Evolutionary conservation across 2,888 invertebrate species (phyloP).

Genomic region (Cetonia aurata): DNA sequence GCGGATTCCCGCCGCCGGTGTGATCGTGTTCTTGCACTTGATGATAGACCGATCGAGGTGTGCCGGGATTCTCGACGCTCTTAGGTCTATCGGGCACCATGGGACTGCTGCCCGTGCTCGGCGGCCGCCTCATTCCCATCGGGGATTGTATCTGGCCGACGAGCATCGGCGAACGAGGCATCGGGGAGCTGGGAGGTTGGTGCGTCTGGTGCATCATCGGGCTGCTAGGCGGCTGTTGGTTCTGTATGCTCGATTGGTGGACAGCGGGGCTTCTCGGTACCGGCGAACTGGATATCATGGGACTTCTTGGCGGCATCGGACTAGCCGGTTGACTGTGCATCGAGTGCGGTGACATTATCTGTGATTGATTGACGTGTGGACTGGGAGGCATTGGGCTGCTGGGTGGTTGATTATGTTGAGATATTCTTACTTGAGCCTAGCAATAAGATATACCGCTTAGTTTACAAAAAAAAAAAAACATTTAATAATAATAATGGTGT

Average conservation of each 20-base stretch:
- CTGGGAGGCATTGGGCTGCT: conserved; percentile 71
- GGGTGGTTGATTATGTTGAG: conserved; percentile 65
- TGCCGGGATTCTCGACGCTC: conserved; percentile 72
- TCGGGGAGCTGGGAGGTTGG: conserved; percentile 67
- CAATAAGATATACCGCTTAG: no score
- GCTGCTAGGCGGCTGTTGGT: conserved; percentile 64
- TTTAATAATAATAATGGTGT: no score
- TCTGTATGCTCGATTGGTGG: conserved; percentile 63
- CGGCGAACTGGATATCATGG: conserved; percentile 71
- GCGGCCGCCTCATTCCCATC: conserved; percentile 70
- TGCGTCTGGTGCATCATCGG: conserved; percentile 68
- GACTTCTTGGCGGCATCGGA: conserved; percentile 67
- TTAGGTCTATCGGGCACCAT: conserved; percentile 72
- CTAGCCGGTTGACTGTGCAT: conserved; percentile 65
- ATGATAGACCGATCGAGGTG: conserved; percentile 67
- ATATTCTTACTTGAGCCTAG: conserved; percentile 39
- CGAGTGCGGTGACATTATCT: conserved; percentile 65
- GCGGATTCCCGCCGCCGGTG: conserved; percentile 69
- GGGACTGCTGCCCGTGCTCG: conserved; percentile 69
- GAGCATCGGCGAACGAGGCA: conserved; percentile 67
- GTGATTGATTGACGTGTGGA: conserved; percentile 64
- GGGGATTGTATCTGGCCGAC: conserved; percentile 66
- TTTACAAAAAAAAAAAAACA: no score
- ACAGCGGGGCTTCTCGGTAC: conserved; percentile 72
- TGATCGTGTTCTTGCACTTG: conserved; percentile 48